Conservation (phyloP, 2,888 invertebrate species). For the Callyntrura guangdongensis region DNA sequence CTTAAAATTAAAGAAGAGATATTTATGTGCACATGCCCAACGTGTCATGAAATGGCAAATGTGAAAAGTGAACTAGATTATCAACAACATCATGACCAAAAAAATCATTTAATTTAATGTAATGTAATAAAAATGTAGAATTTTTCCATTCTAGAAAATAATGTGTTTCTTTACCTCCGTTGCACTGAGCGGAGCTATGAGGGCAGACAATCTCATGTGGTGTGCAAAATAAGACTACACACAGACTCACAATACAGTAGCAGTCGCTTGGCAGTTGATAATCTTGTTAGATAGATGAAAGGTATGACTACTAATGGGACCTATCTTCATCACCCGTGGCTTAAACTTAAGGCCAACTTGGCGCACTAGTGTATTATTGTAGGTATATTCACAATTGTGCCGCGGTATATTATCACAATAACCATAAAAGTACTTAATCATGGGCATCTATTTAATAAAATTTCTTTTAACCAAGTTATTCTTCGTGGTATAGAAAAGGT, state of each 20-base stretch:
- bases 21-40: conserved; percentile 70
- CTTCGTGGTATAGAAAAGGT: no score
- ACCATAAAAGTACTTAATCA: not conserved
- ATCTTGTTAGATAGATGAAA: conserved; percentile 27
- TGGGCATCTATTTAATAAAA: not conserved
- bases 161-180: conserved; percentile 8
- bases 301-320: conserved; percentile 31
- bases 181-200: not conserved
- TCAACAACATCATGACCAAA: conserved; percentile 54
- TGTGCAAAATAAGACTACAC: conserved; percentile 25
- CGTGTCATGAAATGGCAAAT: conserved; percentile 72
- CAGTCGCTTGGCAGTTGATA: not conserved
- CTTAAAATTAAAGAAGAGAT: conserved; percentile 5
- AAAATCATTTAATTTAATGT: conserved; percentile 56
- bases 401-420: not conserved
- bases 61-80: conserved; percentile 73
- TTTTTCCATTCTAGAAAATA: conserved; percentile 13
- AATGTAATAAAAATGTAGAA: conserved; percentile 26
- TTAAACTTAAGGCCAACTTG: not conserved
- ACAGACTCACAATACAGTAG: conserved; percentile 12
- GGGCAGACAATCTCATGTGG: not conserved
- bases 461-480: not conserved
- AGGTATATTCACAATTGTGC: no score
- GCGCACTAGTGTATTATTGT: not conserved
- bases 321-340: not conserved